Conservation (phyloP, 2,888 invertebrate species). For the Sylvicola cinctus region DNA sequence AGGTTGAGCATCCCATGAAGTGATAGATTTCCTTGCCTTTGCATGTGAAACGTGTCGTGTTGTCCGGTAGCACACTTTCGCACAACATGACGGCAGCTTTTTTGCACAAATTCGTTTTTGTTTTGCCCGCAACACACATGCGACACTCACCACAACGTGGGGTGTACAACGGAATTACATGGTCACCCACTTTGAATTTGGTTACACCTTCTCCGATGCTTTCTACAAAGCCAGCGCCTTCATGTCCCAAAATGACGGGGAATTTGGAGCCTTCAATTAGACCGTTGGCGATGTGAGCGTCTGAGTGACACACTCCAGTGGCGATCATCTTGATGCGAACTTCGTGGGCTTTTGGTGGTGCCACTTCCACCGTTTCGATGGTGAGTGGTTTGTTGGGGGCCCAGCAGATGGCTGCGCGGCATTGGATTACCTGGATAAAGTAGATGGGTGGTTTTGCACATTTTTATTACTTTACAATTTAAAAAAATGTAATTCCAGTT, state of each 20-base stretch:
- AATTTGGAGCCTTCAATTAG: conserved; percentile 80
- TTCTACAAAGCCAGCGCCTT: conserved; percentile 93
- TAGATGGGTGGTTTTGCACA: too few species aligned
- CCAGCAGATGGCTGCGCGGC: conserved; percentile 95
- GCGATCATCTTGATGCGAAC: conserved; percentile 62
- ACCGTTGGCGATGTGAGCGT: conserved; percentile 74
- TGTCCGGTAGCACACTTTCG: conserved; percentile 81
- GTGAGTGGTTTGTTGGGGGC: conserved; percentile 70
- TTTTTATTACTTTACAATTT: too few species aligned
- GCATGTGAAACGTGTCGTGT: conserved; percentile 51
- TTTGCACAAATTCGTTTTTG: conserved; percentile 91
- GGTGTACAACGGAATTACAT: conserved; percentile 91
- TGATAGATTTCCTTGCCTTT: conserved; percentile 53
- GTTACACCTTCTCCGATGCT: conserved; percentile 87
- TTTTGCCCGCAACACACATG: conserved; percentile 83
- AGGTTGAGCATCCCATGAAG: conserved; percentile 95
- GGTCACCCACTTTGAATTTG: conserved; percentile 72
- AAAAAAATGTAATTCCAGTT: too few species aligned
- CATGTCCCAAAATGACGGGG: conserved; percentile 88
- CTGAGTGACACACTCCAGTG: conserved; percentile 79
- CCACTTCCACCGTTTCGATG: conserved; percentile 84
- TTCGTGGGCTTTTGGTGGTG: conserved; percentile 84
- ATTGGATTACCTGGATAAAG: conserved; percentile 74
- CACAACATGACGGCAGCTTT: conserved; percentile 78
- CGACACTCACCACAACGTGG: conserved; percentile 95